These are phyloP conservation scores for Tenodera sinensis DNA, from an alignment of 2,888 invertebrate genomes.

Conservation along the genomic window DNA sequence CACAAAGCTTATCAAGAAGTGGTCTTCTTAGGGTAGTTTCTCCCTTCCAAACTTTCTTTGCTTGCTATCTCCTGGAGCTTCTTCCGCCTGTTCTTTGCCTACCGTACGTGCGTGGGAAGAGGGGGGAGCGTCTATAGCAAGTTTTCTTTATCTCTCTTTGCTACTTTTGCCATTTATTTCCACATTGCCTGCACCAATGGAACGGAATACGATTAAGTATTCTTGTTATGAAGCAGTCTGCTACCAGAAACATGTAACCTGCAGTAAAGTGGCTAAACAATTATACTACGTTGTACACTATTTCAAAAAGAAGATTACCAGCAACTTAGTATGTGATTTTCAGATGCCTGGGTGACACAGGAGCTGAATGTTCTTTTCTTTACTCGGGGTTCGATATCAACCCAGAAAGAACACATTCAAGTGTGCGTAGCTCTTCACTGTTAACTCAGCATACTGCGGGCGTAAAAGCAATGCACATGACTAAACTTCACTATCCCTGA, in stretches of 20 bases:
- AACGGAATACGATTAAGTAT: not conserved
- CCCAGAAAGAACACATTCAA: too few relatives aligned
- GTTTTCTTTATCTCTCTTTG: not conserved
- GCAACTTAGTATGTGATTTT: too few relatives aligned
- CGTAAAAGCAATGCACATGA: too few relatives aligned
- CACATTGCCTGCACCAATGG: not conserved
- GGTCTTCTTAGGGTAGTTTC: not conserved
- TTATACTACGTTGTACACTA: not conserved
- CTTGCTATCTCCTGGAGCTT: not conserved
- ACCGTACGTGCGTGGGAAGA: not conserved
- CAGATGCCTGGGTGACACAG: too few relatives aligned
- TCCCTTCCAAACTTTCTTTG: not conserved
- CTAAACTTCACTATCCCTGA: too few relatives aligned
- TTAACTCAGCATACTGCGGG: too few relatives aligned
- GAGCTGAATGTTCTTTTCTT: too few relatives aligned
- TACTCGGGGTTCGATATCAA: too few relatives aligned
- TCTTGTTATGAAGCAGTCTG: not conserved
- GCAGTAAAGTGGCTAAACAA: not conserved
- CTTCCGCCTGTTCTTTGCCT: not conserved
- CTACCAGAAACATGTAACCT: not conserved
- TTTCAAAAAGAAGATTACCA: too few relatives aligned
- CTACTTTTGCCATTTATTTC: not conserved
- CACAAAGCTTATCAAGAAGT: conserved; percentile 18
- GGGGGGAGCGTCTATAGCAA: not conserved
- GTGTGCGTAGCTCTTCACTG: too few relatives aligned